Base-by-base conservation (phyloP, 2,797 vertebrate species). In the Tenualosa ilisha region DNA sequence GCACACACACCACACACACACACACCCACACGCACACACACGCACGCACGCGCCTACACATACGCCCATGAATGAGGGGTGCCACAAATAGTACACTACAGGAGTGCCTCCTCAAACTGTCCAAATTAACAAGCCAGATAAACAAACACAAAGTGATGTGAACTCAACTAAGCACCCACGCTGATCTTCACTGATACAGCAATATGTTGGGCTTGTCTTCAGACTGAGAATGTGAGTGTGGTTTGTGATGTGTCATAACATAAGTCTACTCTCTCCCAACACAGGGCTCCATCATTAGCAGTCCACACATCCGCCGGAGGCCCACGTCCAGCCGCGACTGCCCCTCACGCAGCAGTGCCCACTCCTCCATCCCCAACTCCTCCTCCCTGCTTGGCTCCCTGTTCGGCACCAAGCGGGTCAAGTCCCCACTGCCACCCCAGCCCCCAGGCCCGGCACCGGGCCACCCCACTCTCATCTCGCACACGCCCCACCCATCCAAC, bases 251-350 rank as follows among this genome's bases (percentile, higher is more conserved):
- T 79, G 65, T 46, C 40, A 6, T 75, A 37, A 75, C 63, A 15
- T 46, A 12, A 79, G 72, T 79, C 17, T 79, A 20, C 37, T 79
- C 68, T 43, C 68, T 72, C 85, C 9, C 84, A 94, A 95, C 95
- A 93, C 94, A 99, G 98, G 98, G 97, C 88, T 98, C 98, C 96
- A 97, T 98, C 97, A 99, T 99, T 98, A 99, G 96, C 97, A 99
- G 98, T 88, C 98, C 98, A 91, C 97, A 98, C 95, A 96, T 96
- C 93, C 96, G 97, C 93, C 96, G 96, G 89, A 96, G 97, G 95
- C 92, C 97, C 91, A 95, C 97, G 86, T 97, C 98, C 93, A 96
- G 95, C 93, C 96, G 97, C 90, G 98, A 98, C 94, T 97, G 97
- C 91, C 97, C 98, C 53, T 96, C 97, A 91, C 97, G 97, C 40